Evolutionary conservation across 2,797 vertebrate genomes (phyloP), one percentile per base, ranked within the genome.

Genomic region (Lycodopsis pacificus): DNA sequence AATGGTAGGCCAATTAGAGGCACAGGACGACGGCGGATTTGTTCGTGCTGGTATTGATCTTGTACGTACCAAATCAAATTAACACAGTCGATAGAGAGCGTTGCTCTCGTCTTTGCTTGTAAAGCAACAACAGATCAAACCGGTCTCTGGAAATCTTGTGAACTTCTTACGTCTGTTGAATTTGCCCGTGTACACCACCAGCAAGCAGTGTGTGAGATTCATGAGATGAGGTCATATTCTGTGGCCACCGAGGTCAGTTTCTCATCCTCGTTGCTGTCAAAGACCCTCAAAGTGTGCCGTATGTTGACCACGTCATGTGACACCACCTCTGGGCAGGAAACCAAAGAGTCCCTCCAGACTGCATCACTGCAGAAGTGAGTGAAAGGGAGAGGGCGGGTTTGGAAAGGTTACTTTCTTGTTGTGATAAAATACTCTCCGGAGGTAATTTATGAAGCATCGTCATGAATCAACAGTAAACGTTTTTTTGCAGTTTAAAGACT

Each of bases 1-100:
- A 88, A 86, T 87, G 80, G 86, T 67, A 80, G 68, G 70, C 63
- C 82, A 85, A 76, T 88, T 85, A 86, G 75, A 79, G 40, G 40
- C 32, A 72, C 61, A n/a, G 58, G 81, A 80, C 58, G 44, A 71
- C 76, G 74, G 72, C 17, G 8, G 44, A 71, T 88, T 84, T 84
- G 73, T 72, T 85, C 11, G 1, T 3, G 48, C n/a, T 34, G 46
- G 32, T 73, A 90, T 86, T 83, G 79, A 89, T 86, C 83, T 65
- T 59, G 34, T 61, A 65, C 66, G 44, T 8, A 49, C 12, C 36
- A 85, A 90, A 89, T 86, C 65, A 85, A 81, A 88, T 86, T 49
- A 80, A 81, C 70, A 64, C 54, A 66, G 53, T 84, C 76, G 75
- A 59, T 77, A 49, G 63, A 67, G 40, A 70, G 66, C 48, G 54